These are phyloP conservation scores for Timandra comae DNA, from an alignment of 2,888 invertebrate genomes.

Conservation along the genomic window DNA sequence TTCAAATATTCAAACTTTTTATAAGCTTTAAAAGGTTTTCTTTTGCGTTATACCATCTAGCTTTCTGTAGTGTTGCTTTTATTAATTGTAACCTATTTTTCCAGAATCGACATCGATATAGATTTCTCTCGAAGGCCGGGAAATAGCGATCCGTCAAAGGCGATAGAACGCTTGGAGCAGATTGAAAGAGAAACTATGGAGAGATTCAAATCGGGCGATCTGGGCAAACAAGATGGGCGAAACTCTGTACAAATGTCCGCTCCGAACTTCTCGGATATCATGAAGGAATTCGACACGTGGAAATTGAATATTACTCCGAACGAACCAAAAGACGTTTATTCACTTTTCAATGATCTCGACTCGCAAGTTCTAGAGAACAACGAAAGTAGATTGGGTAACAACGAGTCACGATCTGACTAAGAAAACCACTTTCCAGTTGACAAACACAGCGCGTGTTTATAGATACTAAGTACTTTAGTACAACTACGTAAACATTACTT, in stretches of 20 bases:
- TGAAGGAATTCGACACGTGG: constrained; percentile 35
- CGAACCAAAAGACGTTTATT: constrained; percentile 17
- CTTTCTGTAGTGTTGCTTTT: too few relatives aligned
- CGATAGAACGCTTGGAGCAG: constrained; percentile 58
- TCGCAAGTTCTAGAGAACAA: constrained; percentile 8
- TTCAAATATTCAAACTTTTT: too few relatives aligned
- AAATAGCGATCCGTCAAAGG: constrained; percentile 44
- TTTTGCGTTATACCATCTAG: too few relatives aligned
- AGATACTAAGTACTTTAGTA: background rate
- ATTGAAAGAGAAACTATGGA: constrained; percentile 61
- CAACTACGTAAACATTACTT: too few relatives aligned
- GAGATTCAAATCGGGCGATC: constrained; percentile 35
- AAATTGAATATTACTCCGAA: constrained; percentile 16
- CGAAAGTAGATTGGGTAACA: constrained; percentile 12
- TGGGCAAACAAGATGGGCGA: too few relatives aligned
- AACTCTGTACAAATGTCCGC: too few relatives aligned
- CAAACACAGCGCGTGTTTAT: constrained; percentile 1
- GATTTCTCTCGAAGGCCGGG: constrained; percentile 46
- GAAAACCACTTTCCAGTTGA: constrained; percentile 16
- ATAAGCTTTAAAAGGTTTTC: too few relatives aligned
- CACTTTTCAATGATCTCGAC: constrained; percentile 19
- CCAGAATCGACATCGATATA: constrained; percentile 61
- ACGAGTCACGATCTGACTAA: constrained; percentile 23
- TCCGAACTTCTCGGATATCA: constrained; percentile 19
- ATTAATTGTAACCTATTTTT: too few relatives aligned